phyloP scores from a whole-genome alignment of 2,113 vertebrate genomes.

The Charadrius vociferus region DNA sequence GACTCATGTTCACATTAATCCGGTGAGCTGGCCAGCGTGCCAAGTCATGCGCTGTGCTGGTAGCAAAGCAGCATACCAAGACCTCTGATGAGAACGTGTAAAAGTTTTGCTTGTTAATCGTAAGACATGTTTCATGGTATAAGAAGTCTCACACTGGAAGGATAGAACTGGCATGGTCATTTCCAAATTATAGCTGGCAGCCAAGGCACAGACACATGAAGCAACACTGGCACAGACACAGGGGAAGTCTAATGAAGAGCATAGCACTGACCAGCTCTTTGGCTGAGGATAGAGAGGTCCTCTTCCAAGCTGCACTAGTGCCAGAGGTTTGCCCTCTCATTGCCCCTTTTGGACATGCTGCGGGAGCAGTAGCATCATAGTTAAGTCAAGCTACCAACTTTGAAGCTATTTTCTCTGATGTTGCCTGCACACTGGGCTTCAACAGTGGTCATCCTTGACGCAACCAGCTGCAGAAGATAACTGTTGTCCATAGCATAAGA shows the following conservation, averaged over 20 bases:
- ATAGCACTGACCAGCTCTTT: background rate
- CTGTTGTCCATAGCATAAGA: background rate
- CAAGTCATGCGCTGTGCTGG: background rate
- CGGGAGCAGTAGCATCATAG: background rate
- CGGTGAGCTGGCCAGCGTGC: background rate
- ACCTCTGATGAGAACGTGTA: background rate
- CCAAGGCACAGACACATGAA: background rate
- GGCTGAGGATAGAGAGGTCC: background rate
- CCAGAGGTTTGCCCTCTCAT: background rate
- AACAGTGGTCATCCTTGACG: background rate
- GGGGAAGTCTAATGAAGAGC: background rate
- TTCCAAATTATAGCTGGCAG: background rate
- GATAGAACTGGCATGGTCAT: background rate
- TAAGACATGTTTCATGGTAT: accelerated
- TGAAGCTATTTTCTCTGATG: background rate
- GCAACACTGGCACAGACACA: background rate
- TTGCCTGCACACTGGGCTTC: background rate
- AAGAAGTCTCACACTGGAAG: background rate
- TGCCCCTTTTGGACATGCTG: background rate
- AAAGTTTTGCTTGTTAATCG: background rate
- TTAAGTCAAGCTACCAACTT: background rate
- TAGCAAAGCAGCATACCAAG: background rate
- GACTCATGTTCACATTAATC: background rate
- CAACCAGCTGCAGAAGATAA: background rate
- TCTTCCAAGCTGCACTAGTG: background rate